Evolutionary conservation across 2,113 vertebrate species (phyloP).

Genomic region (Pitta sordida): DNA sequence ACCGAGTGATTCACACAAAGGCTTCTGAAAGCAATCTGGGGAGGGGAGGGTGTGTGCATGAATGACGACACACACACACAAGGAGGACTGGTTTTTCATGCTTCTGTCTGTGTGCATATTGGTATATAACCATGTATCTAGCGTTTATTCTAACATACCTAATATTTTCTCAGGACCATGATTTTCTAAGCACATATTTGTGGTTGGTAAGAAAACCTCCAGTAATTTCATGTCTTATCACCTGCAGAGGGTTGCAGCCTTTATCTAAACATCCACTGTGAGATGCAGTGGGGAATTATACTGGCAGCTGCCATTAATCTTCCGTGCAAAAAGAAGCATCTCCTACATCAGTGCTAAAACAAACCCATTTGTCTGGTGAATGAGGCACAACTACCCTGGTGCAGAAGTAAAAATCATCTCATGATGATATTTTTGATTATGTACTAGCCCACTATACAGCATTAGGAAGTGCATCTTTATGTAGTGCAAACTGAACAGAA

Average conservation of each 20-base stretch:
- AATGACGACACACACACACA: neutral
- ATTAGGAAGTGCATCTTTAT: neutral
- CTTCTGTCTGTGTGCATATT: neutral
- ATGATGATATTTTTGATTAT: neutral
- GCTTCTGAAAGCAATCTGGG: neutral
- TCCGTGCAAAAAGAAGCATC: neutral
- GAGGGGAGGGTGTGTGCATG: too few relatives aligned
- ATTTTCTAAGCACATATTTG: neutral
- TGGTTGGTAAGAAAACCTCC: neutral
- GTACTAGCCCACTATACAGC: neutral
- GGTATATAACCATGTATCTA: neutral
- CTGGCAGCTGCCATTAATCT: constrained; percentile 41
- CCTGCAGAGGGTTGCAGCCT: constrained; percentile 23
- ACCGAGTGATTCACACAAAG: neutral
- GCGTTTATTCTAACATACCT: neutral
- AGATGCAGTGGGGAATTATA: constrained; percentile 5
- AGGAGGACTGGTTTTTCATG: neutral
- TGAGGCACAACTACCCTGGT: constrained; percentile 11
- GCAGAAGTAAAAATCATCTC: neutral
- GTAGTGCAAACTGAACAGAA: neutral
- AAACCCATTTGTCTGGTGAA: constrained; percentile 32
- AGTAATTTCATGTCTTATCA: constrained; percentile 3
- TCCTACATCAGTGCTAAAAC: constrained; percentile 1
- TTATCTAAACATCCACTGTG: constrained; percentile 25
- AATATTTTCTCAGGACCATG: neutral